Conservation (phyloP, 2,888 invertebrate genomes). For the Capitulum mitella region DNA sequence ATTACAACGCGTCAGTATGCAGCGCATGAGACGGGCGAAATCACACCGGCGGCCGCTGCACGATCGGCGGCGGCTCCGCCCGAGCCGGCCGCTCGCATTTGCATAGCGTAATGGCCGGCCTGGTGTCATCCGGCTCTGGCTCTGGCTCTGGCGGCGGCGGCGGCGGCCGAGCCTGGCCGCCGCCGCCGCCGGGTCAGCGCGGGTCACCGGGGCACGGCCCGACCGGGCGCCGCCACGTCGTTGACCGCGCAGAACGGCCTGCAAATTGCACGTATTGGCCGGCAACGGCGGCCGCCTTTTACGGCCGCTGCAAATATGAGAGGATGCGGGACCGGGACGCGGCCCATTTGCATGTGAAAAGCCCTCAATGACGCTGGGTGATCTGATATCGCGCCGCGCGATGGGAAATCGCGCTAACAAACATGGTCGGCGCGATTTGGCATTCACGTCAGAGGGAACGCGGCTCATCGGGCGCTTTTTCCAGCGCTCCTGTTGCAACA, state of each 20-base stretch:
- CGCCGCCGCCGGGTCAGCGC: neutral
- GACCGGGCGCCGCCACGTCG: neutral
- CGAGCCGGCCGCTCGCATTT: neutral
- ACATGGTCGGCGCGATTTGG: neutral
- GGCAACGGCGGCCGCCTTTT: neutral
- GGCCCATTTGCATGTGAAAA: slow-evolving; percentile 7
- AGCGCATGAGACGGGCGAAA: neutral
- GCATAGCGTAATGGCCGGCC: neutral
- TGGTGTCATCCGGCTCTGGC: no score
- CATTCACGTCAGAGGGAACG: neutral
- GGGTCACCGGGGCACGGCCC: neutral
- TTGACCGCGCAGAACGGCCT: neutral
- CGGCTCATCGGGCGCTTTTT: neutral
- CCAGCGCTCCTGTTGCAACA: neutral
- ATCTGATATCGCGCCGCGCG: neutral
- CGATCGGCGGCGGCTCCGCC: neutral
- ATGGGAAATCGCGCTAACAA: neutral
- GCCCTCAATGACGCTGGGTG: neutral
- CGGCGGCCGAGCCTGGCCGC: neutral
- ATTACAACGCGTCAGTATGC: neutral
- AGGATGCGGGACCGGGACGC: neutral
- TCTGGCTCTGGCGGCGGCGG: neutral
- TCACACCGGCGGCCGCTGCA: neutral
- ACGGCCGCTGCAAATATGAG: neutral
- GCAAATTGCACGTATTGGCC: slow-evolving; percentile 6